These are phyloP conservation scores for Tragelaphus strepsiceros DNA, from an alignment of 2,113 vertebrate species.

Conservation along the genomic window DNA sequence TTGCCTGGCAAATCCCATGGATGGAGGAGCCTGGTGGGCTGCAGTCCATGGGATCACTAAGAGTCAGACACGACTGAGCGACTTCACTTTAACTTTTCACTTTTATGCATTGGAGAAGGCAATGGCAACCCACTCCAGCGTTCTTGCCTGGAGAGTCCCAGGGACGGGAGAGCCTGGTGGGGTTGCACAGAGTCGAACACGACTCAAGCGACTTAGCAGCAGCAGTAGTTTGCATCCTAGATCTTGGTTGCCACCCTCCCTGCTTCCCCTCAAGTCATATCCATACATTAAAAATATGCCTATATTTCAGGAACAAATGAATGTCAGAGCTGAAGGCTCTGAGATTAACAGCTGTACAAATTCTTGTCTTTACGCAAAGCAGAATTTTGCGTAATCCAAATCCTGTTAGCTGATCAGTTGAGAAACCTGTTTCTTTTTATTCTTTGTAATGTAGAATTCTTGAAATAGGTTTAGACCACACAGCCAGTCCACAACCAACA, in stretches of 20 bases:
- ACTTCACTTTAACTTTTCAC: no score
- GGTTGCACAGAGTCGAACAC: no score
- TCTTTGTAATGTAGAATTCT: not conserved
- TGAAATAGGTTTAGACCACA: slow-evolving; percentile 40
- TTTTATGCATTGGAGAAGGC: no score
- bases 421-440: not conserved
- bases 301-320: not conserved
- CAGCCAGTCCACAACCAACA: not conserved
- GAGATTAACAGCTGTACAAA: not conserved
- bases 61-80: no score
- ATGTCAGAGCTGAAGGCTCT: not conserved
- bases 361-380: not conserved
- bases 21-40: no score
- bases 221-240: not conserved
- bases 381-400: not conserved
- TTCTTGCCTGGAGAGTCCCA: no score
- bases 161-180: no score
- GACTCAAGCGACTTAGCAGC: no score
- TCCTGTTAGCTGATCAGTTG: slow-evolving; percentile 28
- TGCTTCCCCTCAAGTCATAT: not conserved
- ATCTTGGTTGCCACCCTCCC: not conserved
- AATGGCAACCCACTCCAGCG: no score
- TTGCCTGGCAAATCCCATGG: no score
- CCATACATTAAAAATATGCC: not conserved
- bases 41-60: no score